These are phyloP conservation scores for Xiphophorus birchmanni DNA, from an alignment of 2,797 vertebrate genomes.

Conservation along the genomic window DNA sequence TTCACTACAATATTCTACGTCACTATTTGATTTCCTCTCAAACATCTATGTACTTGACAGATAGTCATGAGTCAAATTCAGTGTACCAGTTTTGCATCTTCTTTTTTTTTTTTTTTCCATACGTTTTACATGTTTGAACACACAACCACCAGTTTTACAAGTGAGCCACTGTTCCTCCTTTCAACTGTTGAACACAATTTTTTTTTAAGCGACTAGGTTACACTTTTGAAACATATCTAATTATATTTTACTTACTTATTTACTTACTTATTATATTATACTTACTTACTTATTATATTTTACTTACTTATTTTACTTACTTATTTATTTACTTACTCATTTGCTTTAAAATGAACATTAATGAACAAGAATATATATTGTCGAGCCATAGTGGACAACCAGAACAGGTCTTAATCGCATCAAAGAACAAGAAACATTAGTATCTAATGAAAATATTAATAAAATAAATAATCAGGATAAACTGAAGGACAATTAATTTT, in stretches of 20 bases:
- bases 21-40: background rate
- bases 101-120: slow-evolving; percentile 24
- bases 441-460: background rate
- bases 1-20: background rate
- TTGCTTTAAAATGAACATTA: background rate
- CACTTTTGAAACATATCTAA: background rate
- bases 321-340: too few species aligned
- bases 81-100: slow-evolving; percentile 40
- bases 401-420: background rate
- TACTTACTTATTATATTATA: background rate
- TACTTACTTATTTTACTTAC: background rate
- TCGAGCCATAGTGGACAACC: too few species aligned
- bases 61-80: slow-evolving; percentile 25
- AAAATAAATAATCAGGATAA: background rate
- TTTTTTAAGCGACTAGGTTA: too few species aligned
- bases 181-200: background rate
- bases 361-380: background rate
- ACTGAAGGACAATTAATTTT: background rate
- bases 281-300: background rate
- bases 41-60: background rate
- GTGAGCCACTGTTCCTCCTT: slow-evolving; percentile 4
- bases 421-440: background rate
- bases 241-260: background rate
- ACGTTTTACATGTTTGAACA: slow-evolving; percentile 61
- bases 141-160: slow-evolving; percentile 52